Evolutionary conservation across 2,797 vertebrate species (phyloP), one percentile per base, ranked within the genome.

Genomic region (Allenopithecus nigroviridis): DNA sequence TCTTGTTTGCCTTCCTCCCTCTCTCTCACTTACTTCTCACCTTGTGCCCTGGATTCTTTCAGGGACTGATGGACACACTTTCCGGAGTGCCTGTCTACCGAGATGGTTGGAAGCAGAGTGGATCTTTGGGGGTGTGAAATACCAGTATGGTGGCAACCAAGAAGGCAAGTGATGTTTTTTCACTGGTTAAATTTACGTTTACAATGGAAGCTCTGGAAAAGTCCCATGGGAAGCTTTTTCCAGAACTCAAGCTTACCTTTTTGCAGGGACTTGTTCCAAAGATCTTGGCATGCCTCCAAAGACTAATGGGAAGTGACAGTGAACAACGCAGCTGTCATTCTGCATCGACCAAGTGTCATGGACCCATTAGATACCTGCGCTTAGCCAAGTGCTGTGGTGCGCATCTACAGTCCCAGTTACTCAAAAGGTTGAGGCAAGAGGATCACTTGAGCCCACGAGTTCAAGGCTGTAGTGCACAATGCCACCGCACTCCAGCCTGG

Each of bases 21-120:
- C 33, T 50, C 24, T 64, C 59, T 61, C 36, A 68, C 24, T 22
- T 5, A 4, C 83, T n/a, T 95, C 57, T 84, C 83, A 53, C 39
- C 86, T 81, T 64, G 41, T 85, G 68, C 26, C 87, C 30, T 86
- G 89, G 53, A 95, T 98, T 84, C 46, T 98, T 98, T 70, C 96
- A 99, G 98, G 96, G 76, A 98, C 83, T 74, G 97, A 98, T 64
- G 98, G 98, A 96, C 99, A 99, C 97, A 98, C 99, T 95, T 99
- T 99, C 98, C 99, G 98, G 88, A 99, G 99, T 98, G 99, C 99
- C 87, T 99, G 99, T 98, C 99, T 99, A 93, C 99, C 99, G 0
- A 99, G 99, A 98, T 99, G 99, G 95, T 98, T 99, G 98, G 99
- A 99, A 97, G 99, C 99, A 97, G 99, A 99, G 68, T 99, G 99